Evolutionary conservation across 1,140 invertebrate species (phyloP).

Genomic region (Temnothorax nylanderi): DNA sequence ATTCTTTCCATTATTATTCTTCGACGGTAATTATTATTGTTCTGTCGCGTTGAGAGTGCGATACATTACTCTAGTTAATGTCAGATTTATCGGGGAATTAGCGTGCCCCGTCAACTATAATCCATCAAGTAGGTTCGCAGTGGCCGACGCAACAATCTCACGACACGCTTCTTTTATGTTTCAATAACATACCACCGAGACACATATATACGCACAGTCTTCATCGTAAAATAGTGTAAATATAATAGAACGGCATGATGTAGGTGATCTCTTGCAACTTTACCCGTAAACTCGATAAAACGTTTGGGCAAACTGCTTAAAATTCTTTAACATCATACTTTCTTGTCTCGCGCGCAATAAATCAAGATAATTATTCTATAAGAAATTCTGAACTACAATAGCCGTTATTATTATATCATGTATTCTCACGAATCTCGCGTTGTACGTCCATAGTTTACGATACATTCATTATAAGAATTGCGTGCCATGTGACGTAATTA

Average conservation of each 20-base stretch:
- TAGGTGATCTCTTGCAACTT: not conserved
- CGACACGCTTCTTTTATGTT: conserved; percentile 20
- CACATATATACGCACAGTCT: not conserved
- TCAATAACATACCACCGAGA: conserved; percentile 25
- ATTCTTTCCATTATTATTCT: conserved; percentile 64
- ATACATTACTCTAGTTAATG: conserved; percentile 63
- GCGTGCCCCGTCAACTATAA: conserved; percentile 58
- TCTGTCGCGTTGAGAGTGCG: conserved; percentile 46
- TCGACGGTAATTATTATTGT: conserved; percentile 61
- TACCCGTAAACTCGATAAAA: not conserved
- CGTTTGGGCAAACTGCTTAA: conserved; percentile 16
- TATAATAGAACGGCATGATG: not conserved
- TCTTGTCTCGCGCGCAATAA: conserved; percentile 31
- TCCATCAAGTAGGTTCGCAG: conserved; percentile 60
- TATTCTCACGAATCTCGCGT: conserved; percentile 41
- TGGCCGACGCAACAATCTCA: conserved; percentile 42
- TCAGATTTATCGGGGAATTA: conserved; percentile 71
- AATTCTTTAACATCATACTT: conserved; percentile 56
- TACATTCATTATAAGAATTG: conserved; percentile 52
- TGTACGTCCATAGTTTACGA: conserved; percentile 26
- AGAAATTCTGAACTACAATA: conserved; percentile 32
- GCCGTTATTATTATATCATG: conserved; percentile 57
- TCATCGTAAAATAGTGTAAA: not conserved
- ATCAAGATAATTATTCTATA: conserved; percentile 53
- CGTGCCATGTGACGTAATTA: conserved; percentile 50